Conservation (phyloP, 2,888 invertebrate species). For the Andrena chrysosceles region DNA sequence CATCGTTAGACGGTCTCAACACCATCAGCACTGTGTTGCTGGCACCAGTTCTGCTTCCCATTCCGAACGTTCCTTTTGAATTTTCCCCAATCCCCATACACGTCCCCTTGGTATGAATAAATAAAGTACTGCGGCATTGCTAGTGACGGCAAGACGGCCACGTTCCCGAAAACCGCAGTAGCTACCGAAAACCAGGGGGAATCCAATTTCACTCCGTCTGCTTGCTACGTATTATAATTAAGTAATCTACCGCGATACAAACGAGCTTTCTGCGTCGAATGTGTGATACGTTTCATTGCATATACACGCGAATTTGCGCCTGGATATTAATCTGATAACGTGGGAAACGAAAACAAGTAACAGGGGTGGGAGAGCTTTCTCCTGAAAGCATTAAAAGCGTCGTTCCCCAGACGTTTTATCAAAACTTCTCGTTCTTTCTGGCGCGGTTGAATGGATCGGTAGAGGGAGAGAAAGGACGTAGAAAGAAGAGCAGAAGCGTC, state of each 20-base stretch:
- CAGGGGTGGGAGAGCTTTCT: too few species aligned
- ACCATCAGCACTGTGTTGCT: constrained; percentile 75
- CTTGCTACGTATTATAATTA: neutral
- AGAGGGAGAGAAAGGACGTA: constrained; percentile 21
- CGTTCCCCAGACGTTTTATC: constrained; percentile 22
- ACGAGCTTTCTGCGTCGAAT: too few species aligned
- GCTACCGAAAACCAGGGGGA: constrained; percentile 22
- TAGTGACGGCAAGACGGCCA: constrained; percentile 31
- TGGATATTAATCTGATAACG: constrained; percentile 17
- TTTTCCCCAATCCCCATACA: constrained; percentile 73
- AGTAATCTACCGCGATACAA: neutral
- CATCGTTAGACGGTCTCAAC: constrained; percentile 83
- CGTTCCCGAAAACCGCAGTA: neutral
- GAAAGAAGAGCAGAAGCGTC: constrained; percentile 29
- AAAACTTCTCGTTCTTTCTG: constrained; percentile 20
- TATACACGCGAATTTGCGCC: neutral
- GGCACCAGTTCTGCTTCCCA: constrained; percentile 73
- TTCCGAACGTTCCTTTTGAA: constrained; percentile 76
- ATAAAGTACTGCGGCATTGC: constrained; percentile 74
- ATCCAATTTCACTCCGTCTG: neutral
- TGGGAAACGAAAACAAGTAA: neutral
- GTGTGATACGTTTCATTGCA: too few species aligned
- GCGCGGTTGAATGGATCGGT: constrained; percentile 11
- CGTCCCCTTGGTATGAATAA: constrained; percentile 80
- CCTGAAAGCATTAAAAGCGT: neutral